Conservation (phyloP, 2,113 vertebrate species). For the Microcebus murinus region DNA sequence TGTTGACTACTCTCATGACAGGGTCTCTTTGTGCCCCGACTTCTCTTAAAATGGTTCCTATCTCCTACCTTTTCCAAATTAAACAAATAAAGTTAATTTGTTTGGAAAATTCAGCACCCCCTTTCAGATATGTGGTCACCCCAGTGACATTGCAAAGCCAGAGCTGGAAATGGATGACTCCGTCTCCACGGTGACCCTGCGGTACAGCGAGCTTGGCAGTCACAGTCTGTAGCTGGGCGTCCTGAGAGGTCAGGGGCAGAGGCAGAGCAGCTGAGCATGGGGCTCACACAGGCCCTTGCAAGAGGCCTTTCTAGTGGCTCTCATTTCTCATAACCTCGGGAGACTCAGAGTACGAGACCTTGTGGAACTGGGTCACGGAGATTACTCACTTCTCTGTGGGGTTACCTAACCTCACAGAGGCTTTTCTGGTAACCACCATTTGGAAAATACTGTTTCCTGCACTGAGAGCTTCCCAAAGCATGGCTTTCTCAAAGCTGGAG, state of each 20-base stretch:
- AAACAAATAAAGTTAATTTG: conserved; percentile 24
- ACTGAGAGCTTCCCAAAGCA: conserved; percentile 12
- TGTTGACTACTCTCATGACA: neutral
- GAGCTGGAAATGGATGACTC: neutral
- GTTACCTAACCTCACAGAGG: conserved; percentile 34
- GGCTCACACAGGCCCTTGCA: neutral
- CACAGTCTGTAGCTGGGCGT: neutral
- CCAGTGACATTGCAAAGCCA: neutral
- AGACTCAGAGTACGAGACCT: neutral
- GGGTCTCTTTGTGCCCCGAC: neutral
- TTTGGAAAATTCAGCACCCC: neutral
- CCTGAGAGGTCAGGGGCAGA: neutral
- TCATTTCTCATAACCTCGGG: neutral
- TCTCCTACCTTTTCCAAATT: neutral
- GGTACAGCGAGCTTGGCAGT: neutral
- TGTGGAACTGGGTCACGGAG: neutral
- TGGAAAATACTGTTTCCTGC: conserved; percentile 36
- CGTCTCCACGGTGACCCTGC: neutral
- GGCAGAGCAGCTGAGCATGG: neutral
- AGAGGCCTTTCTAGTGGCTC: neutral
- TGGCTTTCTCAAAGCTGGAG: conserved; percentile 35
- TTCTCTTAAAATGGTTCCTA: neutral
- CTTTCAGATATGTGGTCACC: neutral
- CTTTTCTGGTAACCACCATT: conserved; percentile 62
- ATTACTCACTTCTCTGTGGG: neutral